These are phyloP conservation scores for Macrocentrus cingulum DNA, from an alignment of 1,140 invertebrate species.

Conservation along the genomic window DNA sequence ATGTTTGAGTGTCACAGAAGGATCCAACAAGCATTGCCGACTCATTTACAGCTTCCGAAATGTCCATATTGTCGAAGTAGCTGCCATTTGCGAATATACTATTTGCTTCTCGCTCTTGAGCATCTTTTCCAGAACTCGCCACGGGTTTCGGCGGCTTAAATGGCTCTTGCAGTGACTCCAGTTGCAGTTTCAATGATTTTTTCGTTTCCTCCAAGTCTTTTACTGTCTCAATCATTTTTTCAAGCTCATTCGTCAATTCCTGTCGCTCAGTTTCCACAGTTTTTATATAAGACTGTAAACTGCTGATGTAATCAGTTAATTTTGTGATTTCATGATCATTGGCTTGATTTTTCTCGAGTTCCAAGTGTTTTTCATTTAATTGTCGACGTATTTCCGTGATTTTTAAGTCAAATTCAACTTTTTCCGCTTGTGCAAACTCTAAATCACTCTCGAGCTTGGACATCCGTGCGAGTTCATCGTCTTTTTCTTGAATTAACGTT, in stretches of 20 bases:
- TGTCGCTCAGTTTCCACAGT: slow-evolving; percentile 15
- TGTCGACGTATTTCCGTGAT: neutral
- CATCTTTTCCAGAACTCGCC: slow-evolving; percentile 1
- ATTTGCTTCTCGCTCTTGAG: slow-evolving; percentile 30
- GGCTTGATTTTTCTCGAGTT: slow-evolving; percentile 29
- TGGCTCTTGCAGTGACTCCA: too few relatives aligned
- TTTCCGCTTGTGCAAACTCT: neutral
- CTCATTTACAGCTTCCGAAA: slow-evolving; percentile 14
- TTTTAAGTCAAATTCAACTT: slow-evolving; percentile 16
- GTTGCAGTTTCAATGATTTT: slow-evolving; percentile 20
- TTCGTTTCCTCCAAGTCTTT: slow-evolving; percentile 16
- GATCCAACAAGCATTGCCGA: neutral
- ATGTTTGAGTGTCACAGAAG: slow-evolving; percentile 1
- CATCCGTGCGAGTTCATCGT: neutral
- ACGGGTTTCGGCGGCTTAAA: neutral
- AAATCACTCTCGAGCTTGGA: slow-evolving; percentile 11
- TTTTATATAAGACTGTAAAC: slow-evolving; percentile 2
- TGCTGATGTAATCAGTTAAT: neutral
- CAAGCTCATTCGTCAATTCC: slow-evolving; percentile 23
- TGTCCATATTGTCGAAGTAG: slow-evolving; percentile 41
- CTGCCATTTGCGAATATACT: slow-evolving; percentile 41
- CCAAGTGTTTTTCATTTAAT: slow-evolving; percentile 1
- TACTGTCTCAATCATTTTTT: neutral
- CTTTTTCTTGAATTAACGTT: neutral
- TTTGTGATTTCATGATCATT: slow-evolving; percentile 5